Evolutionary conservation across 2,888 invertebrate species (phyloP), one percentile per base, ranked within the genome.

Genomic region (Gibbula magus): DNA sequence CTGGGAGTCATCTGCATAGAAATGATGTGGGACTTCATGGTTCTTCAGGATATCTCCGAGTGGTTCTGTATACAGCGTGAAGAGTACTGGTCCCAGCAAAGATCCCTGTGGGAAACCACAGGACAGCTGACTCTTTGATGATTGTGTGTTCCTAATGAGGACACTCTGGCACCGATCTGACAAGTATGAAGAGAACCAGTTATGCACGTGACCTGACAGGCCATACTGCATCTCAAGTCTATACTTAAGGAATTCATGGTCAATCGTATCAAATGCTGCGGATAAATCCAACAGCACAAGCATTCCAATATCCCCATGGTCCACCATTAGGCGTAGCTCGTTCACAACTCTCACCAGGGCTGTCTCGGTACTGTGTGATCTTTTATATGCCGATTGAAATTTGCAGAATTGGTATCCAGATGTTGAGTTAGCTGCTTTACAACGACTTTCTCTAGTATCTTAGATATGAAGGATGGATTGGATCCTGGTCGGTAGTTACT

Each of bases 1-100:
- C 67, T 67, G 67, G 5, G 67, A 22, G 67, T 67, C 67, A 18
- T 67, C 67, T 5, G 67, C 67, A 18, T 67, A 67, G 25, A 67
- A 67, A 13, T 20, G 67, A 29, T 67, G 29, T 22, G 29, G 25
- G 29, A 67, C 18, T 5, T 29, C 67, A 67, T 25, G 22, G 5
- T 67, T 67, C 8, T 29, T 18, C 4, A 67, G 16, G 5, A 67
- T 2, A 2, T 67, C 25, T 2, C 29, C 29, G 4, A 67, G 22
- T 25, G 67, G 22, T 25, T 25, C 5, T 2, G 29, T 67, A 25
- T 67, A 67, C 3, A 67, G 22, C 20, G 67, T 67, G 67, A 22
- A 67, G 7, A 67, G 29, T 25, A 67, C 67, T 25, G 67, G 67
- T 25, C 67, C 25, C 2, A 67, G 29, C 4, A 67, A 4, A 8